Conservation (phyloP, 2,888 invertebrate species). For the Ptychoptera contaminata region DNA sequence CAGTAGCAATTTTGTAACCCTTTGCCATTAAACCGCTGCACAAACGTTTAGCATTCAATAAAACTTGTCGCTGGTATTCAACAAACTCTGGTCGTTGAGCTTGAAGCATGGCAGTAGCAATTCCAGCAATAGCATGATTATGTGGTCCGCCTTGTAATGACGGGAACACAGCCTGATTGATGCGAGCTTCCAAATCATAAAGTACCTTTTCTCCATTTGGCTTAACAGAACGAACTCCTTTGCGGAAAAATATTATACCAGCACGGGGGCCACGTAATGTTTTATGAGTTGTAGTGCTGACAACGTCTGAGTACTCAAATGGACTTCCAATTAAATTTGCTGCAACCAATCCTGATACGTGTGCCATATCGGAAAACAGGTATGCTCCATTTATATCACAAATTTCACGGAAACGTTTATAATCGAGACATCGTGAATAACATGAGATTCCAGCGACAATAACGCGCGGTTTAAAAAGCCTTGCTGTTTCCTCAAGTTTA, state of each 20-base stretch:
- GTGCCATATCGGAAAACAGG: conserved; percentile 91
- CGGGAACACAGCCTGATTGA: conserved; percentile 54
- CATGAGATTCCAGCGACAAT: conserved; percentile 92
- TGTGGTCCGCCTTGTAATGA: conserved; percentile 94
- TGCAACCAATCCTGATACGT: conserved; percentile 83
- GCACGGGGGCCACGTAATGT: conserved; percentile 79
- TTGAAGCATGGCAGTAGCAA: conserved; percentile 90
- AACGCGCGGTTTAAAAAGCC: conserved; percentile 76
- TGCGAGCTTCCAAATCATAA: conserved; percentile 77
- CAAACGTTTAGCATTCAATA: conserved; percentile 65
- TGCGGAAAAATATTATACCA: conserved; percentile 84
- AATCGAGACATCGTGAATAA: conserved; percentile 85
- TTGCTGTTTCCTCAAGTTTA: conserved; percentile 61
- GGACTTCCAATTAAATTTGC: conserved; percentile 80
- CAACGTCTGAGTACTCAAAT: conserved; percentile 81
- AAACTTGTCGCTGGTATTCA: conserved; percentile 71
- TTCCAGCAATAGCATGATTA: conserved; percentile 89
- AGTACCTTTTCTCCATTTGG: conserved; percentile 69
- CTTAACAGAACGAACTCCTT: conserved; percentile 63
- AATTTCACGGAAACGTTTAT: conserved; percentile 71
- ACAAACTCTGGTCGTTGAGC: conserved; percentile 65
- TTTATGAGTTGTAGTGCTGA: conserved; percentile 91
- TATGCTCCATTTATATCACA: conserved; percentile 73
- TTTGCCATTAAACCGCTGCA: conserved; percentile 47
- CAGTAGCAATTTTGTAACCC: conserved; percentile 69